phyloP scores from a whole-genome alignment of 2,888 invertebrate species.

The Tipula helvola region DNA sequence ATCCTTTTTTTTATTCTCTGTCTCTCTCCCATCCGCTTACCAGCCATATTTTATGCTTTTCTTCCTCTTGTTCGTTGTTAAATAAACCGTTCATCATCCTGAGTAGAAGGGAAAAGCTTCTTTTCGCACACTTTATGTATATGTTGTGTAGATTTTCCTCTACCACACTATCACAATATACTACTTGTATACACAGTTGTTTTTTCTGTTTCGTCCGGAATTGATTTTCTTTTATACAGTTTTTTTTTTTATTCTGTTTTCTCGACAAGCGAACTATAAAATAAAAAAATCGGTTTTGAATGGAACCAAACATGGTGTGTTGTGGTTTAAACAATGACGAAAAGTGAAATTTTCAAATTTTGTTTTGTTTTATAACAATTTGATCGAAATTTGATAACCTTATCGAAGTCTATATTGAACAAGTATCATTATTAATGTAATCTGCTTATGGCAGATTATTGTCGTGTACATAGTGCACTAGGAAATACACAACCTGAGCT shows the following conservation, averaged over 20 bases:
- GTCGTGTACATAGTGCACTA: neutral
- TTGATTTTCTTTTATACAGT: neutral
- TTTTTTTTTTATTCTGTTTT: neutral
- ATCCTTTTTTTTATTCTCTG: neutral
- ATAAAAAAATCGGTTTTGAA: neutral
- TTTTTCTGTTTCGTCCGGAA: neutral
- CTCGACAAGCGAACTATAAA: neutral
- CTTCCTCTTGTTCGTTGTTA: neutral
- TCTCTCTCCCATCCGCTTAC: neutral
- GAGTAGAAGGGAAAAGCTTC: neutral
- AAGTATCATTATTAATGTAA: neutral
- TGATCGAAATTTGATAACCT: neutral
- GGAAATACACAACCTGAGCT: too few species aligned
- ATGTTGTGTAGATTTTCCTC: neutral
- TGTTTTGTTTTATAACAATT: neutral
- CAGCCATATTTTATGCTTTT: neutral
- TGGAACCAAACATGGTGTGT: neutral
- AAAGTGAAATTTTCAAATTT: neutral
- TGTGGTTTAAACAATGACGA: neutral
- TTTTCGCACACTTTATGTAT: neutral
- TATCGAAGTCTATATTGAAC: neutral
- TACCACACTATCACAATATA: neutral
- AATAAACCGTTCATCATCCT: neutral
- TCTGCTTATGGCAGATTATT: neutral
- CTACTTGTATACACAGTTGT: neutral